Evolutionary conservation across 30 jellyfish, hydroid and myxozoan genomes (phyloP), one percentile per base, ranked within the genome.

Genomic region (Haliclystus octoradiatus): DNA sequence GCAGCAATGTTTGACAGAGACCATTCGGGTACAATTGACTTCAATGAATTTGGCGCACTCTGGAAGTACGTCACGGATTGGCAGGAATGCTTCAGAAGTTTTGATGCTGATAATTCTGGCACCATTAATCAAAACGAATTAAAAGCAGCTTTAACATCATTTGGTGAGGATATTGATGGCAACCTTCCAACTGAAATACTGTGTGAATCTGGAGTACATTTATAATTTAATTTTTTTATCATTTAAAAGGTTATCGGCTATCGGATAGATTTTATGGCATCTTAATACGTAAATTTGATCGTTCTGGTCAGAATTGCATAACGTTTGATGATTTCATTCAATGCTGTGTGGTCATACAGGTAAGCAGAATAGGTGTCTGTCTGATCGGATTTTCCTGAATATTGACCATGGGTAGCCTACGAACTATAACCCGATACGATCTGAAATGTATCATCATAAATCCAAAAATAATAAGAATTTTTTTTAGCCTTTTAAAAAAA

Each of bases 261-360:
- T 87, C 97, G 2, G 94, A 80, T 66, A 60, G 78, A 69, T 79
- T 87, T 68, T 87, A 87, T 40, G 86, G 63, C 30, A 87, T 80
- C 0, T 75, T 87, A 25, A 31, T 87, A 1, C 64, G 94, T 22
- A 87, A 87, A 51, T 87, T 87, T 34, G 97, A 87, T 67, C 85
- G 97, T 50, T 50, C 85, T 27, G 93, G 93, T 1, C 46, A 68
- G 26, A 92, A 94, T 0, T 68, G 72, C 49, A 82, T 87, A 3
- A 87, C 92, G 3, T 87, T 87, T 74, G 97, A 87, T 74, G 97
- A 87, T 50, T 87, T 87, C 95, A 87, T 87, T n/a, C 97, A 87
- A 52, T 87, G 97, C 78, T 87, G 97, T 79, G 92, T 79, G 53
- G 97, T 74, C 23, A 62, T 82, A 7, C 94, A 87, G 92, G 97